These are phyloP conservation scores for Cylas formicarius DNA, from an alignment of 1,140 invertebrate species.

Conservation along the genomic window DNA sequence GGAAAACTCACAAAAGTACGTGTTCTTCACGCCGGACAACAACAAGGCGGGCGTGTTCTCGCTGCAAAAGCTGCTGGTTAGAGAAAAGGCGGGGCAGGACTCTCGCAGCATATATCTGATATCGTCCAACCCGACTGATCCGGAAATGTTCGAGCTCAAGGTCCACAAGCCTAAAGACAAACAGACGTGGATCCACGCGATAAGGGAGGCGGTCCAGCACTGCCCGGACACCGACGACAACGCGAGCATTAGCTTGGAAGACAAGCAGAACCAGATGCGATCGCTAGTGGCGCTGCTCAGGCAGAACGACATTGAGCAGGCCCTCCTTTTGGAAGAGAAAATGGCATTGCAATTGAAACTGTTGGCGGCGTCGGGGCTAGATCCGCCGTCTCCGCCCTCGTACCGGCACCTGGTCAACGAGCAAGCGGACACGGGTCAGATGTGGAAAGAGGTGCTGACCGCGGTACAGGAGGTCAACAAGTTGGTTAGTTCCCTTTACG, in stretches of 20 bases:
- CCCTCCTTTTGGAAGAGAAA: constrained; percentile 79
- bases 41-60: constrained; percentile 85
- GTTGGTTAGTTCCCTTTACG: constrained; percentile 62
- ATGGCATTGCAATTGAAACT: constrained; percentile 74
- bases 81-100: constrained; percentile 87
- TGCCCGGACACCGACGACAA: constrained; percentile 60
- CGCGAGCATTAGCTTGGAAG: constrained; percentile 58
- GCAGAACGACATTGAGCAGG: constrained; percentile 81
- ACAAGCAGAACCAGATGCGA: constrained; percentile 49
- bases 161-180: constrained; percentile 84
- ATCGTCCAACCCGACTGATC: constrained; percentile 74
- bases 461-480: constrained; percentile 67
- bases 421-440: constrained; percentile 54
- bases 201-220: constrained; percentile 63
- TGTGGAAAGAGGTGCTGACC: constrained; percentile 63
- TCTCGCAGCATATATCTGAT: constrained; percentile 84
- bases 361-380: constrained; percentile 56
- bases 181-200: constrained; percentile 78
- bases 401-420: constrained; percentile 54
- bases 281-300: constrained; percentile 57
- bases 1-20: constrained; percentile 77
- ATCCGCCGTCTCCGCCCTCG: constrained; percentile 47
- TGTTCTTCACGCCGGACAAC: constrained; percentile 80
- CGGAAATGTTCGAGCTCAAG: constrained; percentile 94
- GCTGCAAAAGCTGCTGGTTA: constrained; percentile 80